Evolutionary conservation across 2,113 vertebrate species (phyloP), one percentile per base, ranked within the genome.

Genomic region (Phaethornis superciliosus): DNA sequence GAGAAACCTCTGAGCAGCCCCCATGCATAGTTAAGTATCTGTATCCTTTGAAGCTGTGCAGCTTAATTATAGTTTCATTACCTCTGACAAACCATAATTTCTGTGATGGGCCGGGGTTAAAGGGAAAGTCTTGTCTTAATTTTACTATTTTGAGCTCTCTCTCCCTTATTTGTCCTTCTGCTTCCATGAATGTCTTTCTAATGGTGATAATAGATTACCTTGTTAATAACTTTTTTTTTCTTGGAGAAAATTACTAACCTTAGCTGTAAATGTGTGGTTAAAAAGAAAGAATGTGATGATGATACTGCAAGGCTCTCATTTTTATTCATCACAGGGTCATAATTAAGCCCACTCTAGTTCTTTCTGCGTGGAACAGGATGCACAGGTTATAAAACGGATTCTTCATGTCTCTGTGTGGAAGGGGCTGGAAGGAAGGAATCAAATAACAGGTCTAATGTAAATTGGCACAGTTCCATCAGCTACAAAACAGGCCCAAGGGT

Each of bases 401-500:
- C 85, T 95, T 85, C n/a, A 4, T 84, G 79, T 81, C 94, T 95
- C 93, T 90, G 20, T 71, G 94, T 79, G 94, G 90, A 88, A 95
- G 71, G 85, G 81, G n/a, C 68, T 95, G 88, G 85, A 94, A 97
- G 95, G 96, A 95, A 96, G 90, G 95, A 95, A 90, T 95, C 95
- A 84, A 95, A 92, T 97, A 88, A 90, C 94, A 78, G 47, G 83
- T 86, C 44, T 95, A 95, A 97, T 96, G 92, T 93, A 95, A 94
- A 74, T 17, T 97, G 96, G 96, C 95, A 80, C 16, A 59, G 76
- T 17, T 96, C 93, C 93, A 95, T 64, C 2, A 1, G 74, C 88
- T 94, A 47, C 80, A 82, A 76, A 92, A 63, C 52, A 91, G 71
- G 87, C 89, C 60, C 47, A 75, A 95, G 76, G 64, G 65, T 95